Base-by-base conservation (phyloP, 2,797 vertebrate species). In the Antennarius maculatus region DNA sequence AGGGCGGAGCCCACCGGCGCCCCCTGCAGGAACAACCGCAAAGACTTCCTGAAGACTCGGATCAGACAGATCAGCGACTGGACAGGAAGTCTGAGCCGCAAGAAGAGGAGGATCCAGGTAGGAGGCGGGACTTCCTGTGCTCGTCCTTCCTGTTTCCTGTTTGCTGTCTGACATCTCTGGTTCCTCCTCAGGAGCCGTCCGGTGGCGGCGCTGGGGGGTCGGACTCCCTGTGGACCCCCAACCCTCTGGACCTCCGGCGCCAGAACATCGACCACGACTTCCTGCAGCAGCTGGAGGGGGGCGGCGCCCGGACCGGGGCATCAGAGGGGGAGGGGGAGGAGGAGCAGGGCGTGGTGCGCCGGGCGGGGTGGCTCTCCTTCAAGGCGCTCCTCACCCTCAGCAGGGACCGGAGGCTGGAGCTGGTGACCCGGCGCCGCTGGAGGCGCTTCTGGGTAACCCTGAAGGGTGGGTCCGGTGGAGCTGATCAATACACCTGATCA, bases 41-140 rank as follows among this genome's bases (percentile, higher is more conserved):
- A 96, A 66, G 95, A 96, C 71, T 95, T 94, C 0, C 86, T 98
- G 67, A 98, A 97, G 87, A 96, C 89, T 61, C 90, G 96, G 34
- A 96, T 98, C 92, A 82, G 94, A n/a, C 94, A 92, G 11, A 91
- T 98, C 85, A 95, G 96, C 47, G 96, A 97, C 88, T 98, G 97
- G 97, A 98, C 97, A 0, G 97, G 96, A 61, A 98, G 96, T 88
- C 92, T 98, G 69, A 96, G 95, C 0, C 91, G 96, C 69, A 98
- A 98, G 89, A 98, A 96, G 62, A 93, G 96, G 75, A 94, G 95
- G 81, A 86, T 98, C 49, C 97, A 98, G 95, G 97, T 97, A 71
- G 81, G 91, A 52, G 39, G 6, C 7, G 7, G 7, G 5, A 34
- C 8, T 34, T 34, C 8, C 31, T 34, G 31, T 34, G 8, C 8